Evolutionary conservation across 2,113 vertebrate species (phyloP).

Genomic region (Stegostoma tigrinum): DNA sequence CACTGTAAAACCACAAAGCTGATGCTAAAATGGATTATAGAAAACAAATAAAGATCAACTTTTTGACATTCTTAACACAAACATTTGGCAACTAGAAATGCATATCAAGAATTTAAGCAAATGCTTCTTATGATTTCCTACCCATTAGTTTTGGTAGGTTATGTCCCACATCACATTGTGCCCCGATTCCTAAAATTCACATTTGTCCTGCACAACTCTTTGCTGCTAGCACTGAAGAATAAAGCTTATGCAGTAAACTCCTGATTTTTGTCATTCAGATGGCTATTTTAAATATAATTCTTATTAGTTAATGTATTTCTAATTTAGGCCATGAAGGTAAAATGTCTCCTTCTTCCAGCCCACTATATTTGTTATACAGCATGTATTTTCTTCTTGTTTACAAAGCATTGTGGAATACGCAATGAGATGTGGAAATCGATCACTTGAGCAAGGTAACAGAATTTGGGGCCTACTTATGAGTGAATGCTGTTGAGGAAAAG

Average conservation of each 20-base stretch:
- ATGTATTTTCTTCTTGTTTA: neutral
- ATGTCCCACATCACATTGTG: no score
- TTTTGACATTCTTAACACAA: neutral
- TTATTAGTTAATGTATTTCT: neutral
- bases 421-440: neutral
- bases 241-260: neutral
- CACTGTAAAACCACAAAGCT: neutral
- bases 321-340: neutral
- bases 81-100: neutral
- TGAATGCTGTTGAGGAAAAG: neutral
- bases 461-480: neutral
- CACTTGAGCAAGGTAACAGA: neutral
- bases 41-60: neutral
- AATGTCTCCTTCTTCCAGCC: neutral
- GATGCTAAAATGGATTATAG: neutral
- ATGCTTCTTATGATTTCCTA: neutral
- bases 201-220: neutral
- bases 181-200: neutral
- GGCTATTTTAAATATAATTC: neutral
- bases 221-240: neutral
- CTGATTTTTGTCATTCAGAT: neutral
- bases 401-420: neutral
- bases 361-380: neutral
- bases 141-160: neutral
- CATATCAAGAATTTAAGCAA: neutral